Evolutionary conservation across 1,140 invertebrate genomes (phyloP).

Genomic region (Luehdorfia chinensis): DNA sequence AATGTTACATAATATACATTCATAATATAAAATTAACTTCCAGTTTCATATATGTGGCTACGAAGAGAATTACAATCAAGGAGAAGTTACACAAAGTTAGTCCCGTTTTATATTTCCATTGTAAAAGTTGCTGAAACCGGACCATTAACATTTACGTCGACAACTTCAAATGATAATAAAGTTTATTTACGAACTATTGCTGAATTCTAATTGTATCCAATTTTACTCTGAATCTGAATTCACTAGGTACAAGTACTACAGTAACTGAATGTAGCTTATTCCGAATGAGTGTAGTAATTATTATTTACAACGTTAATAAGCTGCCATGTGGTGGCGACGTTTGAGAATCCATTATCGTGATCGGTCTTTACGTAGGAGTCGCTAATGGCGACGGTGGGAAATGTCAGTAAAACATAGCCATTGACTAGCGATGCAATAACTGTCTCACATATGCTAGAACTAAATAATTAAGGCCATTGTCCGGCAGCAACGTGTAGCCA

Average conservation of each 20-base stretch:
- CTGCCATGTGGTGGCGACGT: too few species aligned
- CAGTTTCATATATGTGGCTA: slow-evolving; percentile 8
- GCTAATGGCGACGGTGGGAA: too few species aligned
- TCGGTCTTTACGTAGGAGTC: too few species aligned
- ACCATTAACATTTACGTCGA: slow-evolving; percentile 16
- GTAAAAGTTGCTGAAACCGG: slow-evolving; percentile 11
- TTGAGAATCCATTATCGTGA: too few species aligned
- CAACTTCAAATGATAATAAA: slow-evolving; percentile 16
- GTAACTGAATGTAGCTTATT: slow-evolving; percentile 1
- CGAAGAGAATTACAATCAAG: slow-evolving; percentile 7
- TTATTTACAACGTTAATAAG: not conserved
- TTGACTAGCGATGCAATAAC: too few species aligned
- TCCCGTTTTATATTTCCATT: slow-evolving; percentile 6
- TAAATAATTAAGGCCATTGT: too few species aligned
- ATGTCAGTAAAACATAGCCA: too few species aligned
- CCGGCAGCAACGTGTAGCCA: too few species aligned
- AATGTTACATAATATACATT: too few species aligned
- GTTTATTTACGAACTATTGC: slow-evolving; percentile 13
- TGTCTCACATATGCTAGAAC: too few species aligned
- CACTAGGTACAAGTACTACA: not conserved
- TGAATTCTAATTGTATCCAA: slow-evolving; percentile 15
- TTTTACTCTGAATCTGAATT: slow-evolving; percentile 3
- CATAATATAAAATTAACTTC: too few species aligned
- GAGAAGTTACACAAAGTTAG: slow-evolving; percentile 12
- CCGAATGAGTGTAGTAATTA: not conserved